A percentile compares a stretch with the other conserved stretches of the same genome.
phyloP scores from a whole-genome alignment of 2,888 invertebrate genomes.

The Tholera decimalis region DNA sequence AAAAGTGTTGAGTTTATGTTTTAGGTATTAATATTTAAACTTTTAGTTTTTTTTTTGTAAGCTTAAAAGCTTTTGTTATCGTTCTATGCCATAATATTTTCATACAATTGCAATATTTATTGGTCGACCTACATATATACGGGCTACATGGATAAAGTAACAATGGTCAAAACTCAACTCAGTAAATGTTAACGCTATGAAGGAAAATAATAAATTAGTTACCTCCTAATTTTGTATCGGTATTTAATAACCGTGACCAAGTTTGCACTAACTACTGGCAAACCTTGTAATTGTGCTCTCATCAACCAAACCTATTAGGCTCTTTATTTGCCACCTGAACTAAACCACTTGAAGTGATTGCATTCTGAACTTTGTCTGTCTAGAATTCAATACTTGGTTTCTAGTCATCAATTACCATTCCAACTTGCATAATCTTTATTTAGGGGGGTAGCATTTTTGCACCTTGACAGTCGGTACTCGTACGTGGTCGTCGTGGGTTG shows the following conservation, averaged over 20 bases:
- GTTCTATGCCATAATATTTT: too few relatives aligned
- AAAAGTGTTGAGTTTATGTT: not conserved
- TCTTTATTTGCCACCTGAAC: not conserved
- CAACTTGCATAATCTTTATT: too few relatives aligned
- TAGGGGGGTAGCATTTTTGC: too few relatives aligned
- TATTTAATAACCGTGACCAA: not conserved
- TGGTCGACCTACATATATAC: too few relatives aligned
- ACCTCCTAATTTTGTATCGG: not conserved
- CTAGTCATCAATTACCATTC: too few relatives aligned
- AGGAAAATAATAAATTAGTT: not conserved
- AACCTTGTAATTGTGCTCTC: not conserved
- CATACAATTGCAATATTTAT: too few relatives aligned
- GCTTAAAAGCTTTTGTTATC: not conserved
- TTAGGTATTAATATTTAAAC: not conserved
- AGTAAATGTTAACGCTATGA: not conserved
- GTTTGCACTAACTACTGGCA: not conserved
- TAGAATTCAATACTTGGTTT: not conserved
- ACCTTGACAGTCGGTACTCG: too few relatives aligned
- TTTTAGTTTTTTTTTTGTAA: not conserved
- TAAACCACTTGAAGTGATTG: not conserved
- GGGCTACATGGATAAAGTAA: too few relatives aligned
- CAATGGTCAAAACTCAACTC: not conserved
- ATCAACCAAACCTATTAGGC: not conserved
- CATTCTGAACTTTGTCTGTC: not conserved
- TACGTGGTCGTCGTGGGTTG: too few relatives aligned